These are phyloP conservation scores for Diuraphis noxia DNA, from an alignment of 1,140 invertebrate genomes.

Conservation along the genomic window DNA sequence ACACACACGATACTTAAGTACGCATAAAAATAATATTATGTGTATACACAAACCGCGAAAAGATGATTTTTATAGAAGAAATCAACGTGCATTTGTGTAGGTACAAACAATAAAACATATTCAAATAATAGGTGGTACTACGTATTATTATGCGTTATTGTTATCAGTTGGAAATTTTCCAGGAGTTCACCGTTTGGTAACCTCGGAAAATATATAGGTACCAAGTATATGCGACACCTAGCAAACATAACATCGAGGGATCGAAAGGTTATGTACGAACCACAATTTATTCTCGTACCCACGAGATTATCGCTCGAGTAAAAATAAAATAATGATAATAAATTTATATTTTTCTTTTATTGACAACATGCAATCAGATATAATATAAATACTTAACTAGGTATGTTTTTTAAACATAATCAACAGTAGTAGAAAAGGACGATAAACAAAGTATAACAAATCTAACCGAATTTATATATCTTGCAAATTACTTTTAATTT, in stretches of 20 bases:
- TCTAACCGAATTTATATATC: neutral
- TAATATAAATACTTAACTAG: neutral
- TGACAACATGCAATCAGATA: neutral
- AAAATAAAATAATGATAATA: neutral
- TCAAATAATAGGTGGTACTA: neutral
- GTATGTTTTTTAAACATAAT: neutral
- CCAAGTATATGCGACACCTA: neutral
- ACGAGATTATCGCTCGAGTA: neutral
- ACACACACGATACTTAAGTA: neutral
- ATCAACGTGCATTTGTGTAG: neutral
- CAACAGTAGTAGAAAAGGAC: neutral
- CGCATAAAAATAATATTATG: neutral
- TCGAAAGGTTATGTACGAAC: neutral
- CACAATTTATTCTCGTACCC: neutral
- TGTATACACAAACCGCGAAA: neutral
- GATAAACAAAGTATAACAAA: neutral
- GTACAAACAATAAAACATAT: neutral
- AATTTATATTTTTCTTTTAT: neutral
- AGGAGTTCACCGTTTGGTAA: neutral
- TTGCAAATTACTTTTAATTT: neutral
- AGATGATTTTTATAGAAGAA: neutral
- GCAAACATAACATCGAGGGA: neutral
- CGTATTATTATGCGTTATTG: neutral
- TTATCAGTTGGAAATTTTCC: conserved; percentile 23
- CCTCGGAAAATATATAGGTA: neutral